Evolutionary conservation across 2,113 vertebrate species (phyloP).

Genomic region (Chelonoidis abingdonii): DNA sequence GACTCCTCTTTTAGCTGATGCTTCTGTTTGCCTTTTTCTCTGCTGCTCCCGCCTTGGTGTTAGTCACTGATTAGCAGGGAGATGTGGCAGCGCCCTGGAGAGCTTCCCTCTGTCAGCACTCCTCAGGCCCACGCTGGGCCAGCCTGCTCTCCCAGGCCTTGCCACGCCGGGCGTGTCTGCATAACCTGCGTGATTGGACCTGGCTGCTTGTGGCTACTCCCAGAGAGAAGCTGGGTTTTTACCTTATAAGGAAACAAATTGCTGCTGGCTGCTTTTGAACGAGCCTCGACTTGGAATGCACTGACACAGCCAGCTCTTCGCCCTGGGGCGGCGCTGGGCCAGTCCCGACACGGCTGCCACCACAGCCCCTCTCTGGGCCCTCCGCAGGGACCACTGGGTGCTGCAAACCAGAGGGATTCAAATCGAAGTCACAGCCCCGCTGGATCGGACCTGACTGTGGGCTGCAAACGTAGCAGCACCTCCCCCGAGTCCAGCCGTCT

Average conservation of each 20-base stretch:
- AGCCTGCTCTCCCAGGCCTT: not conserved
- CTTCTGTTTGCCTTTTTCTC: not conserved
- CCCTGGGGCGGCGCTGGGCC: not conserved
- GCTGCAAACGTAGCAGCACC: not conserved
- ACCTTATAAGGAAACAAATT: conserved; percentile 10
- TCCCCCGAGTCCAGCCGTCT: not conserved
- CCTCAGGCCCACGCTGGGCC: not conserved
- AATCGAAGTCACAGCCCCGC: not conserved
- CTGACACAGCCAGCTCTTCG: not conserved
- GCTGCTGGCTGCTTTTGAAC: not conserved
- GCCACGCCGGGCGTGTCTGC: not conserved
- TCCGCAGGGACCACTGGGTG: not conserved
- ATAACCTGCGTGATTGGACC: not conserved
- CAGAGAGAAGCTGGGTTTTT: not conserved
- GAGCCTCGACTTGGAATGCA: not conserved
- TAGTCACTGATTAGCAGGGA: conserved; percentile 2
- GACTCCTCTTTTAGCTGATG: not conserved
- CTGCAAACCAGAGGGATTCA: not conserved
- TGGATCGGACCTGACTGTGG: not conserved
- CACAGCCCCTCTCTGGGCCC: too few species aligned
- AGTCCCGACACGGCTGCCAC: too few species aligned
- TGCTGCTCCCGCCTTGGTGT: not conserved
- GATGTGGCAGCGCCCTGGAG: not conserved
- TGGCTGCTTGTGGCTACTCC: not conserved
- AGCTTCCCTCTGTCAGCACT: not conserved